Percentiles rank a stretch among this genome's conserved stretches.
phyloP scores from a whole-genome alignment of 2,113 vertebrate species.

The Sylvia atricapilla region DNA sequence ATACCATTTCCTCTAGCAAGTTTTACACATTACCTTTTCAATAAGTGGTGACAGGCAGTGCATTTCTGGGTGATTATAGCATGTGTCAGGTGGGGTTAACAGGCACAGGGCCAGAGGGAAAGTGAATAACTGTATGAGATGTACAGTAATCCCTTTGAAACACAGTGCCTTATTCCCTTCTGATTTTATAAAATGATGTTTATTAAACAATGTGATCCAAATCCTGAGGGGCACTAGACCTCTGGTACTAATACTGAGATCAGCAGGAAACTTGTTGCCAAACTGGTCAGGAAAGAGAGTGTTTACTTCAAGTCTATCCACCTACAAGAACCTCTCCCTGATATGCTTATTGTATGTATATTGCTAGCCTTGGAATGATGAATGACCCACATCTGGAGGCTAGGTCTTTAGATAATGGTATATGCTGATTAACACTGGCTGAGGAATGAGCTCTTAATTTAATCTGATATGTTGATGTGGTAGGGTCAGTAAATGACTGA shows the following conservation, averaged over 20 bases:
- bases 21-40: slow-evolving; percentile 56
- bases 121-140: slow-evolving; percentile 47
- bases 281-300: slow-evolving; percentile 10
- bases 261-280: slow-evolving; percentile 9
- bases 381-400: slow-evolving; percentile 30
- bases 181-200: slow-evolving; percentile 34
- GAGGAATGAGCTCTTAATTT: neutral
- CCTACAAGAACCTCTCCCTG: neutral
- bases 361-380: neutral
- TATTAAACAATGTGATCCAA: slow-evolving; percentile 47
- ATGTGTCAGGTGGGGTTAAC: slow-evolving; percentile 54
- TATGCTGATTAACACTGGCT: slow-evolving; percentile 15
- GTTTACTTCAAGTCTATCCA: slow-evolving; percentile 9
- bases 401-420: neutral
- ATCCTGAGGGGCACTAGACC: neutral
- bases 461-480: neutral
- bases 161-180: slow-evolving; percentile 32
- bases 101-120: slow-evolving; percentile 48
- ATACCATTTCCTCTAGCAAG: slow-evolving; percentile 47
- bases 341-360: neutral
- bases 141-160: slow-evolving; percentile 60
- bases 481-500: neutral
- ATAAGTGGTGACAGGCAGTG: slow-evolving; percentile 62
- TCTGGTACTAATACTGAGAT: slow-evolving; percentile 8
- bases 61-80: slow-evolving; percentile 65